phyloP scores from a whole-genome alignment of 2,797 vertebrate genomes.

The Aeoliscus strigatus region DNA sequence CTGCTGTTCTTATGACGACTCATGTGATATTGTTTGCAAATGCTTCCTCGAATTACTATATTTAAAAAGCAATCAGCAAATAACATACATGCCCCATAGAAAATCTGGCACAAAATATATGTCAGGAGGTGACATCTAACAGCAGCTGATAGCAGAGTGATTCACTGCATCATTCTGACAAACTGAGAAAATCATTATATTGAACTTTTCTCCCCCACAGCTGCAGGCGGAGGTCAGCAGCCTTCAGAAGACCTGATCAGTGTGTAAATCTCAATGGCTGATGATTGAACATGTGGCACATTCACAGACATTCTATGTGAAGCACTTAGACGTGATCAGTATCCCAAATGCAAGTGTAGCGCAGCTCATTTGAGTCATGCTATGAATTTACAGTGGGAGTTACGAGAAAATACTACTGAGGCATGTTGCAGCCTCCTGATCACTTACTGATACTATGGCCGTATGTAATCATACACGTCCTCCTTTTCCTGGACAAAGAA shows the following conservation, averaged over 20 bases:
- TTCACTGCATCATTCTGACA: no score
- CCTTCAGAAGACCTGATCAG: no score
- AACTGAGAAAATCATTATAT: slow-evolving; percentile 12
- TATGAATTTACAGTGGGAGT: slow-evolving; percentile 2
- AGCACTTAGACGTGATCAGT: slow-evolving; percentile 2
- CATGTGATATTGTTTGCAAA: no score
- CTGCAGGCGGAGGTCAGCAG: no score
- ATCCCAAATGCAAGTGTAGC: slow-evolving; percentile 1
- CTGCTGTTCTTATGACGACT: no score
- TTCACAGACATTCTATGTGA: neutral
- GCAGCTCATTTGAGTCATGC: slow-evolving; percentile 20
- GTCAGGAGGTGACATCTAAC: neutral
- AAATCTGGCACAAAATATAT: neutral
- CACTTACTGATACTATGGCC: no score
- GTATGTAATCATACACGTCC: no score
- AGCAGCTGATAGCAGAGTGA: neutral
- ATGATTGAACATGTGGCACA: neutral
- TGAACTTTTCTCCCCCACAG: slow-evolving; percentile 4
- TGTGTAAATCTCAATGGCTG: slow-evolving; percentile 3
- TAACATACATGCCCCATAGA: neutral
- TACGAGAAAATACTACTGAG: slow-evolving; percentile 2
- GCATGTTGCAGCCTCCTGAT: no score
- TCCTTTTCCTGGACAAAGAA: no score
- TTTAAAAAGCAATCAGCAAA: no score
- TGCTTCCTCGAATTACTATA: no score